A percentile compares a stretch with the other conserved stretches of the same genome.
These are phyloP conservation scores for Cyaniris semiargus DNA, from an alignment of 2,888 invertebrate genomes.

Conservation along the genomic window DNA sequence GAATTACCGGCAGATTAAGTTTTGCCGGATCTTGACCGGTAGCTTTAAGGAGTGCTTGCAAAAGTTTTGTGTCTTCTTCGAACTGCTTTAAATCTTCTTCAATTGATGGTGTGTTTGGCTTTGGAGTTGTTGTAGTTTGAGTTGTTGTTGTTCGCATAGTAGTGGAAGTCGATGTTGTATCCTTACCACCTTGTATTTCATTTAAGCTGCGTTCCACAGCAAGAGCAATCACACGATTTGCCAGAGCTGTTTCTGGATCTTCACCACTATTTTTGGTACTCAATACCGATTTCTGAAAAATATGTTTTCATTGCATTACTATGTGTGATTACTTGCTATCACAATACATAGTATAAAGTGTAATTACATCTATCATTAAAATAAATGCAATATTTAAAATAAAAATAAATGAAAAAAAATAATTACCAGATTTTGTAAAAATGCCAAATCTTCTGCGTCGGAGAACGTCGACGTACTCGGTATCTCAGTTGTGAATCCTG, in stretches of 20 bases:
- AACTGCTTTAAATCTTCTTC: constrained; percentile 75
- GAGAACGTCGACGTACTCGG: constrained; percentile 74
- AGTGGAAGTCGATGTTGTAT: constrained; percentile 39
- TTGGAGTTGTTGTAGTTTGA: constrained; percentile 51
- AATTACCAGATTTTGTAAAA: constrained; percentile 82
- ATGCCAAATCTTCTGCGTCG: constrained; percentile 79
- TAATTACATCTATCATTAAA: not conserved
- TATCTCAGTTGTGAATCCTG: constrained; percentile 63
- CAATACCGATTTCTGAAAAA: constrained; percentile 71
- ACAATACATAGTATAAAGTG: too few species aligned
- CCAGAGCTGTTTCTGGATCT: constrained; percentile 72
- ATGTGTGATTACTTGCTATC: not conserved
- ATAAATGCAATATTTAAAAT: not conserved
- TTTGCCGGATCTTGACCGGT: constrained; percentile 73
- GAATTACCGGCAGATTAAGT: constrained; percentile 68
- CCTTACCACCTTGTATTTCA: constrained; percentile 66
- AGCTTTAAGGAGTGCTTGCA: constrained; percentile 71
- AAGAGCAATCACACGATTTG: constrained; percentile 78
- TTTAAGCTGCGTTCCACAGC: constrained; percentile 76
- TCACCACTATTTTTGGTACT: constrained; percentile 62
- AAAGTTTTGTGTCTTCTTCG: constrained; percentile 72
- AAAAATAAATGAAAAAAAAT: constrained; percentile 16
- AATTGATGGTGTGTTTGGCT: constrained; percentile 60
- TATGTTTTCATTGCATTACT: constrained; percentile 9
- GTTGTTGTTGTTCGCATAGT: constrained; percentile 45